These are phyloP conservation scores for Eupeodes latifasciatus DNA, from an alignment of 2,888 invertebrate species.

Conservation along the genomic window DNA sequence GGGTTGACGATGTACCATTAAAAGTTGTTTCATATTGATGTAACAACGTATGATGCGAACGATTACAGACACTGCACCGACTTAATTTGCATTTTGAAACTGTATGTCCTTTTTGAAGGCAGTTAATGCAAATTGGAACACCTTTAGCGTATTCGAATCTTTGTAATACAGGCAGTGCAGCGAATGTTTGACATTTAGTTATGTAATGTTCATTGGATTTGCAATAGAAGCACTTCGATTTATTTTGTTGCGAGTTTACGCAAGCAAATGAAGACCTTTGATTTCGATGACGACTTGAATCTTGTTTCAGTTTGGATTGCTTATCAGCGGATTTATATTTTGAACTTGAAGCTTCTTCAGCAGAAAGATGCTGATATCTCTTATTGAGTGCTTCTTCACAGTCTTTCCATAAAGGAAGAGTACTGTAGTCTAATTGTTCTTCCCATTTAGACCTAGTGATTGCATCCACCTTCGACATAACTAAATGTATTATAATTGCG, in stretches of 20 bases:
- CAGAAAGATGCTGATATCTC: slow-evolving; percentile 51
- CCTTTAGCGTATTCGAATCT: too few species aligned
- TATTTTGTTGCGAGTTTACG: background rate
- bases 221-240: slow-evolving; percentile 3
- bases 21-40: too few species aligned
- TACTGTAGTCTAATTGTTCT: slow-evolving; percentile 54
- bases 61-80: too few species aligned
- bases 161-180: slow-evolving; percentile 15
- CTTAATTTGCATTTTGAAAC: too few species aligned
- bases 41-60: too few species aligned
- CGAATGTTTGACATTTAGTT: background rate
- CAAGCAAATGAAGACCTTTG: slow-evolving; percentile 18
- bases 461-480: slow-evolving; percentile 63
- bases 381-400: slow-evolving; percentile 54
- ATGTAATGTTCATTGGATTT: slow-evolving; percentile 18
- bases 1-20: background rate
- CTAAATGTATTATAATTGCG: slow-evolving; percentile 71
- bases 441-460: slow-evolving; percentile 30
- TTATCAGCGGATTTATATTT: slow-evolving; percentile 11
- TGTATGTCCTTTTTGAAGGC: too few species aligned
- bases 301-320: background rate
- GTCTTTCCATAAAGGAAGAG: slow-evolving; percentile 62
- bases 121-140: too few species aligned
- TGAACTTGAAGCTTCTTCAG: slow-evolving; percentile 46
- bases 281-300: background rate